A percentile compares a stretch with the other conserved stretches of the same genome.
phyloP scores from a whole-genome alignment of 2,888 invertebrate species.

The Clunio marinus region DNA sequence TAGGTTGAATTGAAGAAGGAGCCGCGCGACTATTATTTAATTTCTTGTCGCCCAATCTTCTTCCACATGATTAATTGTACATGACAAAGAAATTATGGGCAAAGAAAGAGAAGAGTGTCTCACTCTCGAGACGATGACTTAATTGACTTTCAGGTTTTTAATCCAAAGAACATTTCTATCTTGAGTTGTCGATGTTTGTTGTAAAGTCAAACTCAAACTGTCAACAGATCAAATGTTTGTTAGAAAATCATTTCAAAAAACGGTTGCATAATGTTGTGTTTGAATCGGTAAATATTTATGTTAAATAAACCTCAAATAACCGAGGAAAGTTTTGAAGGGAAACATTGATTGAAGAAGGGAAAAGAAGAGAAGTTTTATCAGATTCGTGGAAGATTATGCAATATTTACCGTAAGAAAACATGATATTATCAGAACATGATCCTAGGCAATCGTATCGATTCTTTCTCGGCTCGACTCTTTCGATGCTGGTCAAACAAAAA shows the following conservation, averaged over 20 bases:
- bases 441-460: neutral
- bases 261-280: conserved; percentile 14
- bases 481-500: neutral
- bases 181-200: neutral
- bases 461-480: neutral
- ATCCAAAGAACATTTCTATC: neutral
- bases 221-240: neutral
- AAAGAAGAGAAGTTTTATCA: neutral
- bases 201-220: neutral
- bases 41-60: conserved; percentile 35
- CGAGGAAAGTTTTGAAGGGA: neutral
- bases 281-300: conserved; percentile 7
- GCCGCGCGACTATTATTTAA: conserved; percentile 37
- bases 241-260: neutral
- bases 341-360: neutral
- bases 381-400: conserved; percentile 8
- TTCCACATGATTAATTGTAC: conserved; percentile 39
- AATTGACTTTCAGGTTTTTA: conserved; percentile 37
- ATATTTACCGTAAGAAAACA: neutral
- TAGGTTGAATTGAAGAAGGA: conserved; percentile 12
- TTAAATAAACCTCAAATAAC: too few relatives aligned
- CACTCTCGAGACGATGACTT: conserved; percentile 16
- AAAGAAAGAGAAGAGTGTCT: conserved; percentile 7
- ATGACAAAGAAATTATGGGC: conserved; percentile 38
- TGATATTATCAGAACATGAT: conserved; percentile 10